Evolutionary conservation across 1,140 invertebrate genomes (phyloP).

Genomic region (Zaprionus ghesquierei): DNA sequence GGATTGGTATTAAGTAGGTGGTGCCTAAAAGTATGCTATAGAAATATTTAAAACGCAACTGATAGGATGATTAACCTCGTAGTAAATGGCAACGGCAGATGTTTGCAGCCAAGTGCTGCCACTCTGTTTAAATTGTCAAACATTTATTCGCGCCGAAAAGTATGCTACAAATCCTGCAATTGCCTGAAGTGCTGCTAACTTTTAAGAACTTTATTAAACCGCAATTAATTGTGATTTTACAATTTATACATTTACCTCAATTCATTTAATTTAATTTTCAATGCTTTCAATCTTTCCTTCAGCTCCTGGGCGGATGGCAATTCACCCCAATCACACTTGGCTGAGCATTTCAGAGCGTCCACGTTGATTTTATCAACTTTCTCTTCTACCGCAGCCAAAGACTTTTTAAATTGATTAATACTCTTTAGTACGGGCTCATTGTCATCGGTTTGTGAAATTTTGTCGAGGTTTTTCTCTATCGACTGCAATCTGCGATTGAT

Average conservation of each 20-base stretch:
- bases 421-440: neutral
- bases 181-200: too few relatives aligned
- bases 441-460: neutral
- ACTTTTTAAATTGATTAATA: conserved; percentile 1
- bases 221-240: neutral
- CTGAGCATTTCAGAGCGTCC: neutral
- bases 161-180: neutral
- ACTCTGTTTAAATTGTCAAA: too few relatives aligned
- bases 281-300: neutral
- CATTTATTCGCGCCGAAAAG: neutral
- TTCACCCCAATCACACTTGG: conserved; percentile 13
- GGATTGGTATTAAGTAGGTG: too few relatives aligned
- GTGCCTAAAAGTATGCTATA: neutral
- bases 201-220: neutral
- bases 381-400: neutral
- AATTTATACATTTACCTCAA: neutral
- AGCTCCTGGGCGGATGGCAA: conserved; percentile 1
- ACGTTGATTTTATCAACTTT: neutral
- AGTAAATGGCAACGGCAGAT: too few relatives aligned
- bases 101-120: too few relatives aligned
- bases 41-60: too few relatives aligned
- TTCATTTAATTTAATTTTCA: neutral
- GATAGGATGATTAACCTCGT: too few relatives aligned
- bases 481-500: neutral
- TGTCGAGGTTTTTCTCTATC: neutral